Evolutionary conservation across 2,113 vertebrate genomes (phyloP).

Genomic region (Brevimyrus niger): DNA sequence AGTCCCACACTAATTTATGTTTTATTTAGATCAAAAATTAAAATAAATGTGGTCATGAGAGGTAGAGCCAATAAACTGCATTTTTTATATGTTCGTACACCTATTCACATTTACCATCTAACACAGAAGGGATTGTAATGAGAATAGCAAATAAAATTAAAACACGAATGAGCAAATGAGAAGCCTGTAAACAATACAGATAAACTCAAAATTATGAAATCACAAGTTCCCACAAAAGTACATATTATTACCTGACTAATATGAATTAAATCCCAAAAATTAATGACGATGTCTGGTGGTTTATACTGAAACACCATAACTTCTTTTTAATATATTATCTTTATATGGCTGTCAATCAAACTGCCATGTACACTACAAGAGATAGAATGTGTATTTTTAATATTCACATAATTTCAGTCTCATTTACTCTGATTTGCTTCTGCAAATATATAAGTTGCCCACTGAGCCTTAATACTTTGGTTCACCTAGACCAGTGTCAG

Average conservation of each 20-base stretch:
- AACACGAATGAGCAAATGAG: not conserved
- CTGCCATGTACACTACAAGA: not conserved
- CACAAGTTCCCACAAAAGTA: not conserved
- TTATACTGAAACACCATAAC: not conserved
- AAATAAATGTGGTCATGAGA: slow-evolving; percentile 14
- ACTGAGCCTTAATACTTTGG: slow-evolving; percentile 26
- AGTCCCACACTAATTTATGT: not conserved
- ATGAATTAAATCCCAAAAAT: not conserved
- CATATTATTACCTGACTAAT: not conserved
- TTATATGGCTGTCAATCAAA: not conserved
- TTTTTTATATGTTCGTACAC: slow-evolving; percentile 1
- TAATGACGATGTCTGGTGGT: not conserved
- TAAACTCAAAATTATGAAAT: not conserved
- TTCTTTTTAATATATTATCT: not conserved
- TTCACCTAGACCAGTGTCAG: slow-evolving; percentile 34
- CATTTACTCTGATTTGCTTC: not conserved
- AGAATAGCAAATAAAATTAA: not conserved
- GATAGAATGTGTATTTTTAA: not conserved
- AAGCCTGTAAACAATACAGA: not conserved
- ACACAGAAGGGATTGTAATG: slow-evolving; percentile 8
- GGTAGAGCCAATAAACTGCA: not conserved
- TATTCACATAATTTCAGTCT: not conserved
- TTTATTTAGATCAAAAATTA: not conserved
- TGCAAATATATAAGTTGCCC: not conserved
- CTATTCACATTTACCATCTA: slow-evolving; percentile 10